Conservation (phyloP, 2,113 vertebrate species). For the Gambusia holbrooki region DNA sequence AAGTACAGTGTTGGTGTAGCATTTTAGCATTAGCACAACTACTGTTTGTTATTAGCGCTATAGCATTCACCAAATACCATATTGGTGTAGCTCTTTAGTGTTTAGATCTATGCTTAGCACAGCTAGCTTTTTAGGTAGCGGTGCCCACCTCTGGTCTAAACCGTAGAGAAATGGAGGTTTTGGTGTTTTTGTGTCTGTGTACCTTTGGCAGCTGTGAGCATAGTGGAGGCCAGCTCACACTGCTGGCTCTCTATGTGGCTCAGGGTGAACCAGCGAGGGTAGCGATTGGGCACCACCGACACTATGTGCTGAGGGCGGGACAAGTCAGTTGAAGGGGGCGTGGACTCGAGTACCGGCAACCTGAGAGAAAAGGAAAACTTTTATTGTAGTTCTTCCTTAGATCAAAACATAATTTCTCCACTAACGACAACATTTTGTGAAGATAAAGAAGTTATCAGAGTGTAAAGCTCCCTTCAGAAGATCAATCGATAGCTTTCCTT, state of each 20-base stretch:
- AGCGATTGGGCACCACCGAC: conserved; percentile 66
- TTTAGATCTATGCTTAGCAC: too few species aligned
- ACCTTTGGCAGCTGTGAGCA: conserved; percentile 75
- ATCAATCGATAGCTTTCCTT: conserved; percentile 29
- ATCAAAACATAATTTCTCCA: background rate
- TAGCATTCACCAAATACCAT: too few species aligned
- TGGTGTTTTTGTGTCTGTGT: conserved; percentile 2
- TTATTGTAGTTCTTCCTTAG: conserved; percentile 3
- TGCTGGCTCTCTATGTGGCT: conserved; percentile 73
- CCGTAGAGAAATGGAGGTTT: too few species aligned
- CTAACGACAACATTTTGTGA: background rate
- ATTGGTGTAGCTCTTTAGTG: too few species aligned
- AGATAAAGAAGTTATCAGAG: conserved; percentile 32
- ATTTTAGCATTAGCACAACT: too few species aligned
- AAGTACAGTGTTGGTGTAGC: too few species aligned
- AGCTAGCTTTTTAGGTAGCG: too few species aligned
- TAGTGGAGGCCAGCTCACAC: conserved; percentile 73
- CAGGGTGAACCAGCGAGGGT: conserved; percentile 73
- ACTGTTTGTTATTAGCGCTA: too few species aligned
- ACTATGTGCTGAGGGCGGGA: conserved; percentile 68
- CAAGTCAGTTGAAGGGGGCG: conserved; percentile 53
- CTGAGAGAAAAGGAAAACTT: conserved; percentile 30
- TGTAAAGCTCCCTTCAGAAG: conserved; percentile 15
- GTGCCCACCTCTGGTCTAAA: too few species aligned
- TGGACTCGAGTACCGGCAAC: conserved; percentile 70